Evolutionary conservation across 2,113 vertebrate genomes (phyloP), one percentile per base, ranked within the genome.

Genomic region (Pituophis catenifer): DNA sequence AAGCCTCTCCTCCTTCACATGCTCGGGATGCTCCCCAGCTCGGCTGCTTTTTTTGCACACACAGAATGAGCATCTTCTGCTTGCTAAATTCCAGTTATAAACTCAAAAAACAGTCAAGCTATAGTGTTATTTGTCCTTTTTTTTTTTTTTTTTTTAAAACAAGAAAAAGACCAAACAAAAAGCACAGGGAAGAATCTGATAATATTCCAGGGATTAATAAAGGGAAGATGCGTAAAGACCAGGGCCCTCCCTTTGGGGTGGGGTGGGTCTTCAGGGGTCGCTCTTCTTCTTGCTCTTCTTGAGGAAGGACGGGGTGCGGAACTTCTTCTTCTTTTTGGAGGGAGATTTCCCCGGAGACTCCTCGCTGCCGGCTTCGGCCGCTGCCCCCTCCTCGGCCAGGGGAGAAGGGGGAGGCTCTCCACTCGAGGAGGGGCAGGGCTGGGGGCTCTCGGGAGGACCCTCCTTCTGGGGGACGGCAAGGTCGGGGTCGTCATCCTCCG

Each of bases 261-360:
- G 12, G 48, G 48, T 50, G 48, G 95, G 95, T 94, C 96, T 98
- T 98, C 98, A 99, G 96, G 98, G 97, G 88, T 99, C 99, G 11
- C 98, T 97, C 98, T 98, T 99, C 98, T 99, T 99, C 97, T 99
- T 99, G 98, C 98, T 99, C 97, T 99, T 99, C 98, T 99, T 99
- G 93, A 99, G 97, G 97, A 99, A 99, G 96, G 99, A 99, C 90
- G 99, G 99, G 81, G 99, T 99, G 94, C 99, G 99, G 97, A 99
- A 99, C 97, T 99, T 99, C 98, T 99, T 99, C 98, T 99, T 99
- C 98, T 99, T 99, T 96, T 99, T 99, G 2, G 99, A 99, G 5
- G 99, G 99, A 44, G 99, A 99, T 97, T 99, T 99, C 97, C 98
- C 99, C 50, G 99, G 99, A 92, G 99, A 99, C 95, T 99, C 99